Conservation (phyloP, 2,797 vertebrate species). For the Decapterus maruadsi region DNA sequence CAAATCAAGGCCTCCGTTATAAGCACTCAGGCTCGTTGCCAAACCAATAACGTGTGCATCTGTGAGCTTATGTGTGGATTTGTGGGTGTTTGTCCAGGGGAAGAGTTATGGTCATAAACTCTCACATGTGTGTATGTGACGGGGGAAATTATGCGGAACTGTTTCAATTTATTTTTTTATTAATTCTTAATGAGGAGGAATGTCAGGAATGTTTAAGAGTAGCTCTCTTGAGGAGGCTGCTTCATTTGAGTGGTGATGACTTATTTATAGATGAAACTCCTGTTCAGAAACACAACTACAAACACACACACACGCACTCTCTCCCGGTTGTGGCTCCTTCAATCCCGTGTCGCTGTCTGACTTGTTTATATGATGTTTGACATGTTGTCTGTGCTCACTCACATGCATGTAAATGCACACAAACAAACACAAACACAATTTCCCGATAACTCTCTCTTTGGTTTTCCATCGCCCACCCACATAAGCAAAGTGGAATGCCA, state of each 20-base stretch:
- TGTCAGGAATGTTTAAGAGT: slow-evolving; percentile 56
- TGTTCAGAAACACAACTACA: slow-evolving; percentile 45
- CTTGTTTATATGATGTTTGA: slow-evolving; percentile 31
- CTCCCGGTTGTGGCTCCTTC: not conserved
- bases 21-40: slow-evolving; percentile 49
- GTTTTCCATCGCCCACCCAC: slow-evolving; percentile 41
- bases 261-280: slow-evolving; percentile 62
- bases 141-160: slow-evolving; percentile 33
- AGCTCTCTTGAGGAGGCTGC: slow-evolving; percentile 54
- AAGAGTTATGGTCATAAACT: slow-evolving; percentile 48
- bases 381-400: not conserved
- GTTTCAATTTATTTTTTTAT: slow-evolving; percentile 62
- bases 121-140: slow-evolving; percentile 50
- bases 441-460: slow-evolving; percentile 27
- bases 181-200: slow-evolving; percentile 69
- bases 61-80: slow-evolving; percentile 39
- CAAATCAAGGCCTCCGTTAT: slow-evolving; percentile 59
- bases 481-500: slow-evolving; percentile 45
- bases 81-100: slow-evolving; percentile 35
- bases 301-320: slow-evolving; percentile 16
- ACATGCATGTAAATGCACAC: not conserved
- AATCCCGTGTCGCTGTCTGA: not conserved
- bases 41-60: slow-evolving; percentile 59
- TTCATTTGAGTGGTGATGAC: slow-evolving; percentile 43
- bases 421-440: slow-evolving; percentile 12